Conservation (phyloP, 2,797 vertebrate species). For the Argentina silus region DNA sequence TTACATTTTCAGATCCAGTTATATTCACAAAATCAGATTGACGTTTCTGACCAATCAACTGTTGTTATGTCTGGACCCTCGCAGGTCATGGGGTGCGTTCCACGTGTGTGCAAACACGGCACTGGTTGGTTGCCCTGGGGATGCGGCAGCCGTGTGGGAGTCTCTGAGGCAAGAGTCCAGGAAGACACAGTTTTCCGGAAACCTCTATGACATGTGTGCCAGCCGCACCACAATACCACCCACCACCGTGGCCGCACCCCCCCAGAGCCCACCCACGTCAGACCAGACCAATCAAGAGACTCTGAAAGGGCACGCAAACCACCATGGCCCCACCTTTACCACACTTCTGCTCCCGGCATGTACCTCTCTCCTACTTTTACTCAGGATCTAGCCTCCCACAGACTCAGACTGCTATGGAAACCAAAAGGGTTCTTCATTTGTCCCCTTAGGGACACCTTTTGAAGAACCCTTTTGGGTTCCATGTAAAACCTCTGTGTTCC, state of each 20-base stretch:
- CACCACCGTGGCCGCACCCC: conserved; percentile 57
- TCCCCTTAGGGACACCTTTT: too few species aligned
- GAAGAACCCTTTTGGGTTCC: too few species aligned
- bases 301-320: conserved; percentile 71
- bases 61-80: conserved; percentile 11
- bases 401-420: not conserved
- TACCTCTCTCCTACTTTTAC: conserved; percentile 54
- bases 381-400: conserved; percentile 53
- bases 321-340: conserved; percentile 52
- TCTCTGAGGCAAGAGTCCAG: conserved; percentile 89
- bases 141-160: conserved; percentile 89
- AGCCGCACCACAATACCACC: conserved; percentile 71
- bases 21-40: not conserved
- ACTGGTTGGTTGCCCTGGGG: conserved; percentile 84
- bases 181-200: conserved; percentile 87
- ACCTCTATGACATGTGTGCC: conserved; percentile 89
- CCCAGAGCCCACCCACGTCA: conserved; percentile 58
- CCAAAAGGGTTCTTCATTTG: not conserved
- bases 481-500: too few species aligned
- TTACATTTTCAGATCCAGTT: not conserved
- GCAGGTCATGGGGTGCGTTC: conserved; percentile 92
- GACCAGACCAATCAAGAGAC: conserved; percentile 90
- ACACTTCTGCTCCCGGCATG: conserved; percentile 65
- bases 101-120: conserved; percentile 85
- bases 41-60: not conserved